Evolutionary conservation across 2,113 vertebrate genomes (phyloP), one percentile per base, ranked within the genome.

Genomic region (Dolichotis patagonum): DNA sequence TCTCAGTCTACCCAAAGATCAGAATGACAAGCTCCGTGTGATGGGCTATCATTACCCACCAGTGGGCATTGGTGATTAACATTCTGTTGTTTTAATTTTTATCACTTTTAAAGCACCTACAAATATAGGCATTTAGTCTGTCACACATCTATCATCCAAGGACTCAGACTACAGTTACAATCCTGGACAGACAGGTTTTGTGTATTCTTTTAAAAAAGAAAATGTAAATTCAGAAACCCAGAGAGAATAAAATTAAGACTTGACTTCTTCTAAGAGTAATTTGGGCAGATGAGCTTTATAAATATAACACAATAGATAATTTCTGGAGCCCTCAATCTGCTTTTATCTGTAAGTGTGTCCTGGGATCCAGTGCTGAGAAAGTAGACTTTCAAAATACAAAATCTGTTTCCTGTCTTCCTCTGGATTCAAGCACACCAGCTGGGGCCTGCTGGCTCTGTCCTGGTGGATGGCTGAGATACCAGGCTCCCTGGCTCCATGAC

Each of bases 401-500:
- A 35, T 87, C 91, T 77, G 69, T 92, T 78, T 88, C 62, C 30
- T 89, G 83, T 86, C 95, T 97, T 81, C 63, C 96, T 71, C 35
- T 62, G 52, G 94, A 96, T 95, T 97, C 97, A 95, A 95, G 96
- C 83, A n/a, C 0, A 3, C 49, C 0, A 54, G 95, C 30, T 7
- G 96, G 95, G 97, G 95, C 96, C 94, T 94, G 94, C 98, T 38
- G 92, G 82, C 97, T 97, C 96, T 98, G 97, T 98, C 97, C 98
- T 97, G 97, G 98, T 96, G 97, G 98, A 97, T 96, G 97, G 97
- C 98, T 97, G 97, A 98, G 98, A 98, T 98, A 98, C 98, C 97
- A 97, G 97, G 95, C 75, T 86, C 97, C 97, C 97, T 97, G 98
- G 97, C 98, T 98, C 98, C 85, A 63, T 97, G 98, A 92, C 71